Base-by-base conservation (phyloP, 2,888 invertebrate species). In the Trissoscelio sp. region DNA sequence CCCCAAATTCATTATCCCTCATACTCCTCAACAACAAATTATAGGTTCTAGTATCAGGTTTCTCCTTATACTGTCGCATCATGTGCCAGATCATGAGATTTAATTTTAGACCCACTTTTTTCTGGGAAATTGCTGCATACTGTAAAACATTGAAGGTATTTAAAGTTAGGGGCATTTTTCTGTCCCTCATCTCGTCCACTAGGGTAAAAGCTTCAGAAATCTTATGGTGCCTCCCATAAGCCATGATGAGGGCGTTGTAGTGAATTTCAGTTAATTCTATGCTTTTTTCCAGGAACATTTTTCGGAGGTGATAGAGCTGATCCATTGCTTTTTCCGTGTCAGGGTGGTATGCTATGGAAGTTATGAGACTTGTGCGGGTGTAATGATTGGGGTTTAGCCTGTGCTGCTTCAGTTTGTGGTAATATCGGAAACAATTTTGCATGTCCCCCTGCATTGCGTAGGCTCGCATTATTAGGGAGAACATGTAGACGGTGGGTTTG, bases 191-290 rank as follows among this genome's bases (percentile, higher is more conserved):
- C 92, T 97, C 96, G 92, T 98, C 98, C 1, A 95, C 96, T 72
- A 98, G 90, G 88, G 93, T 89, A 91, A 97, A 98, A 0, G 98
- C 96, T 37, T 94, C 95, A 73, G 93, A 88, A 14, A 97, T 89
- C 89, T 97, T 96, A 0, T 96, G 96, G 91, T 96, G 96, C 78
- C 95, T 93, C 0, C 97, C 97, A 92, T 96, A 98, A 0, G 97
- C 97, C 92, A 97, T 98, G 31, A 98, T 96, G 95, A 98, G 96
- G 2, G 96, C 94, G 92, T 97, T 95, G 88, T 96, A 98, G 88
- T 96, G 96, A 5, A 94, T 94, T 0, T 94, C 90, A 89, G 97
- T 97, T 2, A 96, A 94, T 82, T 94, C 92, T 83, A 94, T 92
- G 5, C 94, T 93, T 86, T 95, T 95, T 85, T 95, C 94, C 55